phyloP scores from a whole-genome alignment of 1,140 invertebrate genomes.

The Copidosoma floridanum region DNA sequence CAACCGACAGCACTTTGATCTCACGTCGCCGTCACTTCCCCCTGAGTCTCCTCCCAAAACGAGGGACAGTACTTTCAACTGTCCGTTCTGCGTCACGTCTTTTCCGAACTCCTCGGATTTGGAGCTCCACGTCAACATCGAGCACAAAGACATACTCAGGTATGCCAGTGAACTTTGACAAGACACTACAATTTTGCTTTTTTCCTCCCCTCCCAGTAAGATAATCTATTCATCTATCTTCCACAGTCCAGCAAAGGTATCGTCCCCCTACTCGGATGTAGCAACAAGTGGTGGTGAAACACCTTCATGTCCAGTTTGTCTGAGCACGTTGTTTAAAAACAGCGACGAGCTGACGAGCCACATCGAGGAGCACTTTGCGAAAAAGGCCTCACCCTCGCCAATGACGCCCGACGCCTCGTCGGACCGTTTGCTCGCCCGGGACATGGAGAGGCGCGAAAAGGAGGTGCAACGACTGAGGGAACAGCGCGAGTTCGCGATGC shows the following conservation, averaged over 20 bases:
- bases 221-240: not conserved
- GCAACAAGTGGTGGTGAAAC: constrained; percentile 45
- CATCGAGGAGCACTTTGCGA: constrained; percentile 70
- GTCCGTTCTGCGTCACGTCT: constrained; percentile 71
- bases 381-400: constrained; percentile 48
- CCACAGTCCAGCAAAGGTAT: constrained; percentile 48
- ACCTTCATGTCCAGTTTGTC: constrained; percentile 59
- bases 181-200: too few species aligned
- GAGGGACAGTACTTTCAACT: constrained; percentile 56
- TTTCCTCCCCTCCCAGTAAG: too few species aligned
- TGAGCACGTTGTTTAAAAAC: constrained; percentile 55
- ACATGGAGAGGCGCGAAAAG: constrained; percentile 66
- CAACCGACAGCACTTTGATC: constrained; percentile 80
- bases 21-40: constrained; percentile 71
- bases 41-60: constrained; percentile 51
- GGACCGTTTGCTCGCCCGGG: constrained; percentile 61
- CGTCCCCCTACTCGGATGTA: constrained; percentile 40
- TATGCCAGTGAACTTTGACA: constrained; percentile 34
- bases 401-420: constrained; percentile 57
- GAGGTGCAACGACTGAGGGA: constrained; percentile 71
- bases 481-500: constrained; percentile 76
- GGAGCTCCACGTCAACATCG: constrained; percentile 82
- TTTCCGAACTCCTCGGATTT: constrained; percentile 75
- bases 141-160: constrained; percentile 74
- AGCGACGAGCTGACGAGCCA: constrained; percentile 63